Evolutionary conservation across 64 coral and sea anemone genomes (phyloP), one percentile per base, ranked within the genome.

Genomic region (Acropora tenuis): DNA sequence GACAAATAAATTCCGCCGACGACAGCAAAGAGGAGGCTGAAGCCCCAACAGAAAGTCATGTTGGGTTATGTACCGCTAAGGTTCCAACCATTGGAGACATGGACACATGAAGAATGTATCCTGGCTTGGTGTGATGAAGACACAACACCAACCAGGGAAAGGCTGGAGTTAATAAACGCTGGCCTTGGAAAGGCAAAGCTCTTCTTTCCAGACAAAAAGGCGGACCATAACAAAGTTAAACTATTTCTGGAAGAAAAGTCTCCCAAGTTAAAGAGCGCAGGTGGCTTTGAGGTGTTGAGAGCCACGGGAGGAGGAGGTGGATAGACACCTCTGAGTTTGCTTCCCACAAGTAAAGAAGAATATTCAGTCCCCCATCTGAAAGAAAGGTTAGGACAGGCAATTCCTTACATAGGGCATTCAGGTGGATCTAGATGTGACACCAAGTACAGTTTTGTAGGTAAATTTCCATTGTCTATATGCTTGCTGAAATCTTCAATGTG

Each of bases 271-370:
- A 90, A 80, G 48, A 19, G 45, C 20, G 57, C 58, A n/a, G 77
- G 60, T 69, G 80, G 87, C 43, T 59, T 94, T n/a, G 87, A 94
- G 89, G 87, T 90, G n/a, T 76, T 94, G 18, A 89, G 92, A 44
- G 92, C 92, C 17, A 49, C n/a, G 17, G 92, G 87, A 83, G 87
- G 73, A 49, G 87, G 87, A 69, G 92, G 87, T 19, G 87, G 92
- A 55, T 80, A 90, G 58, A 90, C 87, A 84, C 20, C 41, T 18
- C 74, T 89, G 4, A 77, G 19, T 89, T 67, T 94, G 15, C 74
- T 94, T 7, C 92, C 57, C 65, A 80, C 50, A 3, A 5, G 50
- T 53, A 60, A 8, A 11, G n/a, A 78, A 78, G 86, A 80, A 16
- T 94, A 90, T 86, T 46, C 87, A 4, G 69, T 85, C 0, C 73